Evolutionary conservation across 2,113 vertebrate species (phyloP).

Genomic region (Pelobates fuscus): DNA sequence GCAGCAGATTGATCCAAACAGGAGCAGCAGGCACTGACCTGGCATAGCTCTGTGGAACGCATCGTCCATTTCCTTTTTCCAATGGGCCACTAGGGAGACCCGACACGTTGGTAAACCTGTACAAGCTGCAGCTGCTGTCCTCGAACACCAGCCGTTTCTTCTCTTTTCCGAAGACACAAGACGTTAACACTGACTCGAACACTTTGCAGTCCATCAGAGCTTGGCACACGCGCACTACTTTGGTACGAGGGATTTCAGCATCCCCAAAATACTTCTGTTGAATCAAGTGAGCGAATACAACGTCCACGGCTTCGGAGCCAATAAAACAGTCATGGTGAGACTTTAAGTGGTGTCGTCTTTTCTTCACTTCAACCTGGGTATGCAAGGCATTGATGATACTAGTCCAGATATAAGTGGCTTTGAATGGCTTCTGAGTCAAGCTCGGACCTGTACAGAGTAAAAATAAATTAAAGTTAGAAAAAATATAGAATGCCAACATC

Average conservation of each 20-base stretch:
- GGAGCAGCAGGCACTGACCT: slow-evolving; percentile 41
- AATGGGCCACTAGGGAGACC: slow-evolving; percentile 59
- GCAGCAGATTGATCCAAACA: too few relatives aligned
- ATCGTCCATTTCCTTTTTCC: slow-evolving; percentile 66
- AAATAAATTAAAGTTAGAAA: slow-evolving; percentile 13
- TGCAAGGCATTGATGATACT: slow-evolving; percentile 91
- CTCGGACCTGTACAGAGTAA: slow-evolving; percentile 75
- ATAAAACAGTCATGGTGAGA: slow-evolving; percentile 89
- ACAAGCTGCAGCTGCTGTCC: slow-evolving; percentile 91
- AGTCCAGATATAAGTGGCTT: slow-evolving; percentile 91
- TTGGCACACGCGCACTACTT: slow-evolving; percentile 91
- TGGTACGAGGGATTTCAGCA: slow-evolving; percentile 85
- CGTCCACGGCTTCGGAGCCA: slow-evolving; percentile 91
- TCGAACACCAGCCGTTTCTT: slow-evolving; percentile 83
- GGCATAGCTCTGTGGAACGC: slow-evolving; percentile 60
- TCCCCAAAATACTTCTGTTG: slow-evolving; percentile 90
- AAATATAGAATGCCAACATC: too few relatives aligned
- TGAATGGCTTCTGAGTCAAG: slow-evolving; percentile 89
- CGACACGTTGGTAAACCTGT: slow-evolving; percentile 77
- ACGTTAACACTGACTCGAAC: slow-evolving; percentile 86
- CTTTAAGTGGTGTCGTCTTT: slow-evolving; percentile 87
- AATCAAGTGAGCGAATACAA: slow-evolving; percentile 86
- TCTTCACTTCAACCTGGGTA: slow-evolving; percentile 87
- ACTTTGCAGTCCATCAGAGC: slow-evolving; percentile 93
- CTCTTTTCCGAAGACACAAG: slow-evolving; percentile 85